Evolutionary conservation across 1,140 invertebrate genomes (phyloP).

Genomic region (Drosophila takahashii): DNA sequence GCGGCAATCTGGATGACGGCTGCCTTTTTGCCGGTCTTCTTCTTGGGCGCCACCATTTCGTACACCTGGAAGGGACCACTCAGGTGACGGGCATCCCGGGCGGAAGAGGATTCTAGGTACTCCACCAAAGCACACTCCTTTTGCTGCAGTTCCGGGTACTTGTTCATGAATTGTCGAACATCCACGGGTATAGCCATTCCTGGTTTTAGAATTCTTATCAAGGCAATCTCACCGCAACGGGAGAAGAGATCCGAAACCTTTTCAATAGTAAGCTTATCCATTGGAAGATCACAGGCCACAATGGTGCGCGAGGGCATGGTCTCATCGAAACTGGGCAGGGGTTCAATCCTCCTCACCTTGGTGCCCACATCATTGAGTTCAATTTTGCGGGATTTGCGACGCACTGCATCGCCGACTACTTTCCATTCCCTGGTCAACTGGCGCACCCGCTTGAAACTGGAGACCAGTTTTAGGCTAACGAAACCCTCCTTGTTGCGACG

Average conservation of each 20-base stretch:
- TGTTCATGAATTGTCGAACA: constrained; percentile 94
- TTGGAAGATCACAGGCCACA: constrained; percentile 93
- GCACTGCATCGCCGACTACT: constrained; percentile 93
- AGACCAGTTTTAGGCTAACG: constrained; percentile 96
- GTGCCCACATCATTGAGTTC: constrained; percentile 96
- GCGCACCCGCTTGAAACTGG: constrained; percentile 96
- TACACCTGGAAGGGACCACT: constrained; percentile 75
- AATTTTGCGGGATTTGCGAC: constrained; percentile 90
- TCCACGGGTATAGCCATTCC: constrained; percentile 95
- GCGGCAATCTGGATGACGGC: constrained; percentile 75
- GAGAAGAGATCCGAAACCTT: constrained; percentile 94
- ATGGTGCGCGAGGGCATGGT: constrained; percentile 95
- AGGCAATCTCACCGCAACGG: constrained; percentile 93
- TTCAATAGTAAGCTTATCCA: constrained; percentile 93
- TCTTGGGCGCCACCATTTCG: constrained; percentile 84
- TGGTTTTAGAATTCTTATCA: constrained; percentile 93
- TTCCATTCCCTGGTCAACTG: constrained; percentile 97
- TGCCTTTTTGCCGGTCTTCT: constrained; percentile 84
- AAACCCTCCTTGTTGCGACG: constrained; percentile 97
- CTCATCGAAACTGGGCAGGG: constrained; percentile 95
- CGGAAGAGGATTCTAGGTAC: constrained; percentile 94
- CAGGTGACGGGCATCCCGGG: constrained; percentile 91
- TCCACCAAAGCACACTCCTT: constrained; percentile 95
- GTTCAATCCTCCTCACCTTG: constrained; percentile 93
- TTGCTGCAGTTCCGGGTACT: constrained; percentile 93